phyloP scores from a whole-genome alignment of 1,140 invertebrate genomes.

The Branchinecta lynchi region DNA sequence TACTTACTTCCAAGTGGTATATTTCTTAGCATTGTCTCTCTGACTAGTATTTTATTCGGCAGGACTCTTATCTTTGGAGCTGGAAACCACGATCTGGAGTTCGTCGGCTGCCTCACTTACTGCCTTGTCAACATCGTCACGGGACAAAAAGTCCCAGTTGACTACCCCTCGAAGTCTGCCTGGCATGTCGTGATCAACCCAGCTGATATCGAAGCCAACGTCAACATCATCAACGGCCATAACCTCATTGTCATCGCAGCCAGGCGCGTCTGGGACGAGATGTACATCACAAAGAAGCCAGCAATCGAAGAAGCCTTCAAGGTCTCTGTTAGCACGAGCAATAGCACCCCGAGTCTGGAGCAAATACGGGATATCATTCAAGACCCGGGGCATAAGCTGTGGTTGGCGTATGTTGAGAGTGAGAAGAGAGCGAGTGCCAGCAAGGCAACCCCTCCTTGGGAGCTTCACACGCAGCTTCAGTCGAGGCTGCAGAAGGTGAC shows the following conservation, averaged over 20 bases:
- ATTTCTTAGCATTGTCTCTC: too few relatives aligned
- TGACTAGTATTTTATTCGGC: conserved; percentile 17
- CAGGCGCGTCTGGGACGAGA: conserved; percentile 86
- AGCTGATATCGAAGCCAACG: conserved; percentile 53
- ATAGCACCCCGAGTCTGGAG: conserved; percentile 55
- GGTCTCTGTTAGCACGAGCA: conserved; percentile 53
- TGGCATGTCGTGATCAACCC: conserved; percentile 57
- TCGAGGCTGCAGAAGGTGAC: conserved; percentile 86
- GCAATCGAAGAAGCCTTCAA: conserved; percentile 88
- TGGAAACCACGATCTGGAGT: conserved; percentile 85
- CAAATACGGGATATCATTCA: conserved; percentile 63
- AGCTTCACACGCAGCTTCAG: conserved; percentile 38
- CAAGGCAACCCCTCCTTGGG: conserved; percentile 47
- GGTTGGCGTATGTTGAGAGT: conserved; percentile 72
- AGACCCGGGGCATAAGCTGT: conserved; percentile 68
- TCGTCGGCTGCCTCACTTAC: conserved; percentile 86
- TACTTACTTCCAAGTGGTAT: too few relatives aligned
- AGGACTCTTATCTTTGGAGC: conserved; percentile 77
- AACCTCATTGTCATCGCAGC: conserved; percentile 79
- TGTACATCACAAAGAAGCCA: conserved; percentile 90
- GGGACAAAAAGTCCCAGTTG: conserved; percentile 59
- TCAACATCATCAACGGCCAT: conserved; percentile 52
- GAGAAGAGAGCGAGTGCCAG: conserved; percentile 58
- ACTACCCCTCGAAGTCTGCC: conserved; percentile 52
- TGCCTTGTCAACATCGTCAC: conserved; percentile 85